Conservation (phyloP, 2,888 invertebrate genomes). For the Melieria crassipennis region DNA sequence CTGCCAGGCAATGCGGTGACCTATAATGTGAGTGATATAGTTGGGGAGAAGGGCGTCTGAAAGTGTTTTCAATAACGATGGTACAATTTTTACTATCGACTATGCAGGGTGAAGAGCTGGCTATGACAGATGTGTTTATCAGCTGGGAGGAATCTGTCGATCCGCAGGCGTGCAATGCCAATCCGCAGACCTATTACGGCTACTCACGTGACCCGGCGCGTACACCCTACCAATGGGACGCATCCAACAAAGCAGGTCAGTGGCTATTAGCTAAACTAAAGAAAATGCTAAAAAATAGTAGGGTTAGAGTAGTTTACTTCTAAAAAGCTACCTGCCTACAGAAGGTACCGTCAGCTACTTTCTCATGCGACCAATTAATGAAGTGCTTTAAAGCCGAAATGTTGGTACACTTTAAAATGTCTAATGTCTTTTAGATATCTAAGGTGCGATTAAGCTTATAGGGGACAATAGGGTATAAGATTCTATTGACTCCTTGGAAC, state of each 20-base stretch:
- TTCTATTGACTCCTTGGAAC: too few relatives aligned
- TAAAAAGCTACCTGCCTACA: not conserved
- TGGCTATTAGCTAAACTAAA: not conserved
- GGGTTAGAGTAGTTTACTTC: not conserved
- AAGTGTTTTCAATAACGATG: not conserved
- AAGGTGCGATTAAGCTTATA: too few relatives aligned
- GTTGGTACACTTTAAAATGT: too few relatives aligned
- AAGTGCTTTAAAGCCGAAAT: too few relatives aligned
- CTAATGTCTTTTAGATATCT: too few relatives aligned
- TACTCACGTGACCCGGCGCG: constrained; percentile 70
- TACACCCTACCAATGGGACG: constrained; percentile 74
- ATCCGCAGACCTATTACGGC: constrained; percentile 62
- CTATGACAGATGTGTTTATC: constrained; percentile 69
- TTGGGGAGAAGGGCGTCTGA: too few relatives aligned
- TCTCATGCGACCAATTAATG: too few relatives aligned
- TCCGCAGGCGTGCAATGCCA: constrained; percentile 68
- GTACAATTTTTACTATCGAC: not conserved
- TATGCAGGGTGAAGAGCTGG: constrained; percentile 75
- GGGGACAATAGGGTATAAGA: too few relatives aligned
- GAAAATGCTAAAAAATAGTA: not conserved
- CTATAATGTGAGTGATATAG: constrained; percentile 72
- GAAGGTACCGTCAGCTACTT: too few relatives aligned
- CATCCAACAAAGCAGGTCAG: constrained; percentile 62
- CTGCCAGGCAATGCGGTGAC: constrained; percentile 86
- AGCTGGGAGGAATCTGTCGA: constrained; percentile 69